Conservation (phyloP, 2,888 invertebrate genomes). For the Automeris io region DNA sequence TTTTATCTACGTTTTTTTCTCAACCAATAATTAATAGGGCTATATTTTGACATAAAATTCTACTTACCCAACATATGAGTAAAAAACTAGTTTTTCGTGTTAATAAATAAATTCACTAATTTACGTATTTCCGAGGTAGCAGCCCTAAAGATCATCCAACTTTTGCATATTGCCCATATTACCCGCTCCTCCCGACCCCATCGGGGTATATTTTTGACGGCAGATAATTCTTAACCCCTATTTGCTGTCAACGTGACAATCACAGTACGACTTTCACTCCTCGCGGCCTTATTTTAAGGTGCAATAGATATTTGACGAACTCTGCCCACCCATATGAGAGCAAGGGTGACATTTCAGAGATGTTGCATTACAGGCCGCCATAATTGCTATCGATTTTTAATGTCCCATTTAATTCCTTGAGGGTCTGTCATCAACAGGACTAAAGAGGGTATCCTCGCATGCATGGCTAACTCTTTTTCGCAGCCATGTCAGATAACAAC, state of each 20-base stretch:
- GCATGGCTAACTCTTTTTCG: not conserved
- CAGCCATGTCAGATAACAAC: not conserved
- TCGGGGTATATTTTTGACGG: conserved; percentile 36
- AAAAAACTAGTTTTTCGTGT: not conserved
- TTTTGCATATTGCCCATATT: conserved; percentile 75
- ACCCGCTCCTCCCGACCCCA: conserved; percentile 54
- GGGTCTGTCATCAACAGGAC: conserved; percentile 3
- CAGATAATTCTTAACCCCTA: conserved; percentile 9
- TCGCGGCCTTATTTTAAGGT: not conserved
- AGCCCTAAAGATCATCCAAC: conserved; percentile 43
- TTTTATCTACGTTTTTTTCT: too few species aligned
- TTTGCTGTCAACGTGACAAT: not conserved
- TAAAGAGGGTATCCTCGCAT: not conserved
- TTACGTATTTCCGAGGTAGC: not conserved
- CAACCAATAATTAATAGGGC: too few species aligned
- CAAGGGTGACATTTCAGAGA: conserved; percentile 2
- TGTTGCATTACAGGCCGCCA: conserved; percentile 3
- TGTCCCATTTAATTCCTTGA: conserved; percentile 4
- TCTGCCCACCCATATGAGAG: not conserved
- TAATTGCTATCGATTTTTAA: conserved; percentile 4
- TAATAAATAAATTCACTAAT: not conserved
- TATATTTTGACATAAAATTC: too few species aligned
- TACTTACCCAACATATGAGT: too few species aligned
- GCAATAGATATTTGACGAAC: not conserved
- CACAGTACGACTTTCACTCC: not conserved